phyloP scores from a whole-genome alignment of 23 tunicate genomes.

The Halocynthia roretzi region DNA sequence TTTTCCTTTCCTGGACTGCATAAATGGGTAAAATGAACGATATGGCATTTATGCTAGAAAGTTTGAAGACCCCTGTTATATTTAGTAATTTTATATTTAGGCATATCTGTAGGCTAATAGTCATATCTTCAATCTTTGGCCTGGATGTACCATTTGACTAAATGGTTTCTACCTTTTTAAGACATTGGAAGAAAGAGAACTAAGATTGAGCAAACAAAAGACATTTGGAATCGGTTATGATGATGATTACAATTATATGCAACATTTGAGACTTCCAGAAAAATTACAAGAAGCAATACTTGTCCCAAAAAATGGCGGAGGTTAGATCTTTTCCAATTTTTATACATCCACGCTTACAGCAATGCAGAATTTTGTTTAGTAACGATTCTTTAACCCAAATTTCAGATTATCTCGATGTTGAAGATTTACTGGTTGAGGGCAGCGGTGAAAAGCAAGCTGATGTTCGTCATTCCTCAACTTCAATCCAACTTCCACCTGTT shows the following conservation, averaged over 20 bases:
- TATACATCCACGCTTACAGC: neutral
- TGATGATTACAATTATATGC: slow-evolving; percentile 90
- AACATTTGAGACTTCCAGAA: slow-evolving; percentile 49
- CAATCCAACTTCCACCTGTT: slow-evolving; percentile 49
- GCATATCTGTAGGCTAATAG: too few species aligned
- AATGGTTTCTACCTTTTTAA: neutral
- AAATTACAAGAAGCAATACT: slow-evolving; percentile 39
- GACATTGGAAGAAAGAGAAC: slow-evolving; percentile 36
- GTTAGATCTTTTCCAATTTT: neutral
- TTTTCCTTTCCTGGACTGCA: too few species aligned
- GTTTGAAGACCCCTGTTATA: too few species aligned
- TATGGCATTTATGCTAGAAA: too few species aligned
- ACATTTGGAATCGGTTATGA: slow-evolving; percentile 63
- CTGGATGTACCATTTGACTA: too few species aligned
- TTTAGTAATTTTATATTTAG: too few species aligned
- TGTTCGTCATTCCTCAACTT: neutral
- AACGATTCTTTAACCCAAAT: neutral
- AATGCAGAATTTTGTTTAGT: neutral
- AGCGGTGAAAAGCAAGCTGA: neutral
- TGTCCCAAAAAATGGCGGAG: slow-evolving; percentile 31
- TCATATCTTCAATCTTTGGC: too few species aligned
- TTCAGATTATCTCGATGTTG: neutral
- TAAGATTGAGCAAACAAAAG: slow-evolving; percentile 34
- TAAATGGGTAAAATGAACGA: too few species aligned
- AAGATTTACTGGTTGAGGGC: neutral